Conservation (phyloP, 2,113 vertebrate species). For the Spheniscus mendiculus region DNA sequence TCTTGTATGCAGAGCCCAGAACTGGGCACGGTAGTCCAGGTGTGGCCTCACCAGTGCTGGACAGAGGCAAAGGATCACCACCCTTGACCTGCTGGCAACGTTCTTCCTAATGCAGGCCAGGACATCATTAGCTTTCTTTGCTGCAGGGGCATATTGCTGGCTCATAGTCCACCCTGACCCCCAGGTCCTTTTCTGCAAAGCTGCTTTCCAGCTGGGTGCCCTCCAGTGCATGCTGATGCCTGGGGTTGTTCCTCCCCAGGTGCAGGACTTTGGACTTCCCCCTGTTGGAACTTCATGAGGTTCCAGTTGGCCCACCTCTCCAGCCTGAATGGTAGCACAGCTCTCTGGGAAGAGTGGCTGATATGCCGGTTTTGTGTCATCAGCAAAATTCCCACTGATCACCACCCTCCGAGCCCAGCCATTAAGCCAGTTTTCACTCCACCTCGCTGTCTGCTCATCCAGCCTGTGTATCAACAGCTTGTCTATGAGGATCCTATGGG, state of each 20-base stretch:
- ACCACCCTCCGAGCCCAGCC: neutral
- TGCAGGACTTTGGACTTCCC: neutral
- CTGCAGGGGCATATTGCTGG: fast-evolving
- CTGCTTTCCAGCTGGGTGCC: neutral
- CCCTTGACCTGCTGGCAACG: neutral
- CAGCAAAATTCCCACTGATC: neutral
- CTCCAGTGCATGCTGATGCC: neutral
- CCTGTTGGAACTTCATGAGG: neutral
- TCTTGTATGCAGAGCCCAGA: neutral
- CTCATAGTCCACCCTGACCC: neutral
- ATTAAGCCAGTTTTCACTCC: neutral
- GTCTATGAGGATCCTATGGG: neutral
- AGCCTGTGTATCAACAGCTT: neutral
- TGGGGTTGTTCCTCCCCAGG: neutral
- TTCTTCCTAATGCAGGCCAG: neutral
- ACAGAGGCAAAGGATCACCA: neutral
- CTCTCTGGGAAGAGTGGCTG: neutral
- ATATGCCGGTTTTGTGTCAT: neutral
- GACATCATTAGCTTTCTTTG: neutral
- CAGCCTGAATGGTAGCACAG: neutral
- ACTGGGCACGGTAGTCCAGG: neutral
- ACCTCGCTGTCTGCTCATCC: neutral
- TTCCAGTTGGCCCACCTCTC: neutral
- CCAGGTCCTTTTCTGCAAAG: neutral
- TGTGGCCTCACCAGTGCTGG: neutral